Base-by-base conservation (phyloP, 2,888 invertebrate genomes). In the Adelognathus sp. region DNA sequence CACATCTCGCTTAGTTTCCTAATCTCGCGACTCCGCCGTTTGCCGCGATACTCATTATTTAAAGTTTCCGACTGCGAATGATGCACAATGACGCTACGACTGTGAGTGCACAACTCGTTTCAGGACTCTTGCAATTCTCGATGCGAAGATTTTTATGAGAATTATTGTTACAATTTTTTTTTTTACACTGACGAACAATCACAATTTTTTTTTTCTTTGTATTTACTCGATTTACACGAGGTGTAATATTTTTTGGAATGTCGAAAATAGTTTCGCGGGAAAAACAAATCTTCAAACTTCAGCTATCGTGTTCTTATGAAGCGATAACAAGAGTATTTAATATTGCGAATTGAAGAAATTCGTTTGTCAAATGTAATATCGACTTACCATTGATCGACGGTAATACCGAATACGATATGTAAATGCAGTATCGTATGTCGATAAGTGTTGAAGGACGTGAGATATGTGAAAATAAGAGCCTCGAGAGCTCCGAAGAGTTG, bases 1-100 rank as follows among this genome's bases (percentile, higher is more conserved):
- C 79, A 77, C 58, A 61, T 79, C 72, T 79, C 56, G 73, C 64
- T 67, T 60, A 69, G 64, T 72, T 71, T 73, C 81, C 70, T 75
- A 74, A 79, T 80, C 73, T 80, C 63, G 33, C 69, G 41, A 36
- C 39, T 41, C 66, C 41, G 70, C 70, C 60, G 27, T 27, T 56
- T 9, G 39, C 33, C 70, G 54, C 64, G 64, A 70, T 75, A 66
- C 78, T 74, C 78, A 60, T 74, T 75, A 64, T 64, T 21, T n/a
- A n/a, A 69, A 58, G 60, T 52, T 74, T 75, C 54, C 75, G 11
- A 54, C 41, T 67, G 60, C 29, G n/a, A n/a, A n/a, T 14, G 54
- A 52, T 16, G 69, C 14, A 69, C 33, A 44, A 14, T 54, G 29
- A 2, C 18, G 27, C 24, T 52, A 16, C n/a, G 6, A 29, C 24